Evolutionary conservation across 2,888 invertebrate genomes (phyloP), one percentile per base, ranked within the genome.

Genomic region (Venustoraphidia nigricollis): DNA sequence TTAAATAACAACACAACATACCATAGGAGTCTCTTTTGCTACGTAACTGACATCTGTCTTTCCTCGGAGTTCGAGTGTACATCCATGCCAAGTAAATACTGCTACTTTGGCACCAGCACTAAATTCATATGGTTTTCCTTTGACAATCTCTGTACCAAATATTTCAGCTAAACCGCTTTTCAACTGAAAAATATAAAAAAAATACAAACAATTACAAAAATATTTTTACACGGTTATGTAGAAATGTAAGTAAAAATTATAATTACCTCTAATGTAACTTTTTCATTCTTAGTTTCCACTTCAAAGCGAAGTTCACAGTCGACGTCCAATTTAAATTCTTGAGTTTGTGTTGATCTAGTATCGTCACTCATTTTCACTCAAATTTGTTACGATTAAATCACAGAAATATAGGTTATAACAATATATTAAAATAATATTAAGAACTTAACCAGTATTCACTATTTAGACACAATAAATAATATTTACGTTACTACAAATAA

Each of bases 1-100:
- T 27, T 3, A 27, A 27, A 27, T 17, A 17, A 17, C 41, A 37
- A 48, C 44, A 49, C 13, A 41, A 17, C 34, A 40, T 9, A 83
- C 81, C 94, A 95, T 96, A 1, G 96, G 96, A 0, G 97, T 97
- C 62, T 96, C 94, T 64, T 91, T 92, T 0, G 96, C 91, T 0
- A 93, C 78, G 64, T 97, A 97, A 54, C 86, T 90, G 34, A 92
- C 92, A 66, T 95, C 95, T 2, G 92, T 88, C 63, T 82, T 83
- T 2, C 96, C 97, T 50, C 77, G 74, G 10, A 96, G 66, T 66
- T 89, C 88, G 1, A 97, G 67, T 0, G 79, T 79, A 61, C 96
- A 96, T 1, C 94, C 94, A 61, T 95, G 92, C 83, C 91, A 98
- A 2, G 96, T 93, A 62, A 86, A 98, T 13, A 97, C 84, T 0